These are phyloP conservation scores for Aplochiton taeniatus DNA, from an alignment of 2,797 vertebrate species.

Conservation along the genomic window DNA sequence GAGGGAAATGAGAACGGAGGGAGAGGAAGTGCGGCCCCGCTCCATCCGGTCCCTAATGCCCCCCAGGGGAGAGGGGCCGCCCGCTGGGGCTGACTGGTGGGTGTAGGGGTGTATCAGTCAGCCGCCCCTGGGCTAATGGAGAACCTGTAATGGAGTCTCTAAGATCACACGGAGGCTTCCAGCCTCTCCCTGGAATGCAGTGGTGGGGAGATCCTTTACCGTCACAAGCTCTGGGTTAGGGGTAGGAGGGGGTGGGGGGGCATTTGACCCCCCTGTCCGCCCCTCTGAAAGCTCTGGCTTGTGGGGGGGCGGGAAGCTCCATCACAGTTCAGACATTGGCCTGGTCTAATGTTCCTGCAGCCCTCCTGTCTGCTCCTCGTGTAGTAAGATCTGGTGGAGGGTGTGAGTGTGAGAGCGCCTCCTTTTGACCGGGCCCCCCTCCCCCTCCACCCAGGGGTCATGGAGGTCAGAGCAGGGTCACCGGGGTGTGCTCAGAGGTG, in stretches of 20 bases:
- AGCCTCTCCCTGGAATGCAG: no score
- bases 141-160: conserved; percentile 55
- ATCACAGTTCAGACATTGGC: no score
- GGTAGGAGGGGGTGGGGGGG: no score
- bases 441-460: conserved; percentile 32
- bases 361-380: no score
- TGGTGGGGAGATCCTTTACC: conserved; percentile 34
- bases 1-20: conserved; percentile 4
- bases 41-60: conserved; percentile 65
- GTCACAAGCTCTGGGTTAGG: conserved; percentile 2
- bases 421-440: background rate
- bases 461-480: conserved; percentile 35
- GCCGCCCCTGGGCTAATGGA: conserved; percentile 64
- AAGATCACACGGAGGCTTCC: no score
- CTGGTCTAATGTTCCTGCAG: no score
- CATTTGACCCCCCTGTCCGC: no score
- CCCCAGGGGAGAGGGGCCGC: conserved; percentile 49
- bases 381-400: no score
- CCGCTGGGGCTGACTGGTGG: conserved; percentile 19
- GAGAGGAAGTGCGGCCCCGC: conserved; percentile 37
- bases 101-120: conserved; percentile 64
- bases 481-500: conserved; percentile 65
- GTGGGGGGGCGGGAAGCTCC: no score
- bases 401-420: background rate
- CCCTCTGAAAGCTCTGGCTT: no score